These are phyloP conservation scores for Physeter macrocephalus DNA, from an alignment of 2,113 vertebrate genomes.

Conservation along the genomic window DNA sequence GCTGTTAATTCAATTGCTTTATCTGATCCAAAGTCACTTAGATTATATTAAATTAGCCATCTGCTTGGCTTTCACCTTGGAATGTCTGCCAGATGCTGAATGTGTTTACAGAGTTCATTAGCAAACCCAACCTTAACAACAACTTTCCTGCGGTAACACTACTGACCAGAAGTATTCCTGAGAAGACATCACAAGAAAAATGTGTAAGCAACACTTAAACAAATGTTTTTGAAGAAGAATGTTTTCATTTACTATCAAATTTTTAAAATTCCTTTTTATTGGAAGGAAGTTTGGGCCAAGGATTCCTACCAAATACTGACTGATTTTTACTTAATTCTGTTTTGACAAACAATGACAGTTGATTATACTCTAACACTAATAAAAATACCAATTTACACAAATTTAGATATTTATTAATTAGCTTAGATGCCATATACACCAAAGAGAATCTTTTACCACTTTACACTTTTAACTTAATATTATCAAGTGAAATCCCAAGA, in stretches of 20 bases:
- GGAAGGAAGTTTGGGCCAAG: neutral
- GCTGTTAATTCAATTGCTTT: constrained; percentile 82
- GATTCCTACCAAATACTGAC: neutral
- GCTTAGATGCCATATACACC: neutral
- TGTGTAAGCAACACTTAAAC: neutral
- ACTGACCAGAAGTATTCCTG: constrained; percentile 64
- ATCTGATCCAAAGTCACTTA: constrained; percentile 85
- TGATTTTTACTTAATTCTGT: neutral
- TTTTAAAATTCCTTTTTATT: neutral
- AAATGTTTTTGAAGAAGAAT: neutral
- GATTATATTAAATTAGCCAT: constrained; percentile 87
- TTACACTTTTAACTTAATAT: neutral
- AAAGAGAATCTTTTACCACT: neutral
- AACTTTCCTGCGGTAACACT: constrained; percentile 61
- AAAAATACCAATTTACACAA: neutral
- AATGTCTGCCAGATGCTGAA: constrained; percentile 86
- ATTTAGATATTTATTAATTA: constrained; percentile 1
- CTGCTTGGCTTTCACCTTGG: constrained; percentile 87
- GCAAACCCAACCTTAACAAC: constrained; percentile 74
- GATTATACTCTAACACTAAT: neutral
- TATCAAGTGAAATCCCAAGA: neutral
- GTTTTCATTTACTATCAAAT: neutral
- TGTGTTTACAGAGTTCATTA: constrained; percentile 81
- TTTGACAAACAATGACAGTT: neutral
- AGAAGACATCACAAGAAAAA: neutral